phyloP scores from a whole-genome alignment of 2,797 vertebrate species.

The Pipistrellus pipistrellus region DNA sequence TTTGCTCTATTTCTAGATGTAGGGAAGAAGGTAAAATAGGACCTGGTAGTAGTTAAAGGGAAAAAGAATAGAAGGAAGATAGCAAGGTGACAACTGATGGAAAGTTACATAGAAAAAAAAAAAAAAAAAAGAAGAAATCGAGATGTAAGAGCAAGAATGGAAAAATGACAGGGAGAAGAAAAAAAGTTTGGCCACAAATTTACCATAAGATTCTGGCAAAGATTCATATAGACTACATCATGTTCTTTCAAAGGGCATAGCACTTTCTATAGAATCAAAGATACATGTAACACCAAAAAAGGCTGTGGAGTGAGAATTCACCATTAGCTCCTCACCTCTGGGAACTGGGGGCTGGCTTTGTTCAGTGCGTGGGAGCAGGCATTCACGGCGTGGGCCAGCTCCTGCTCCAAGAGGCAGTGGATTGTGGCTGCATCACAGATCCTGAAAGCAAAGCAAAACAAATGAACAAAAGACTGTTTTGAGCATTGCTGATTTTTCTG shows the following conservation, averaged over 20 bases:
- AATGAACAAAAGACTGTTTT: background rate
- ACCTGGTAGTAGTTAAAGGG: background rate
- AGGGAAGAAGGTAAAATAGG: background rate
- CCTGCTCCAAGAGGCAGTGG: slow-evolving; percentile 96
- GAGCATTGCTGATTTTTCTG: background rate
- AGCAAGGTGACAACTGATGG: background rate
- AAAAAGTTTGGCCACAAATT: background rate
- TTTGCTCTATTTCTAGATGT: background rate
- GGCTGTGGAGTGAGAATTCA: slow-evolving; percentile 67
- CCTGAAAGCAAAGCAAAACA: slow-evolving; percentile 85
- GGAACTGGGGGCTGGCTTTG: slow-evolving; percentile 97
- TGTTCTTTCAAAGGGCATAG: background rate
- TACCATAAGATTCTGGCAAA: background rate
- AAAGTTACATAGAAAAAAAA: background rate
- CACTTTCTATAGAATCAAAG: background rate
- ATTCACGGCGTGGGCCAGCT: slow-evolving; percentile 98
- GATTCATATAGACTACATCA: background rate
- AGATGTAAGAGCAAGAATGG: background rate
- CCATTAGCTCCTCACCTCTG: slow-evolving; percentile 92
- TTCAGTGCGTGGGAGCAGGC: slow-evolving; percentile 98
- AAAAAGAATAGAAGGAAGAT: background rate
- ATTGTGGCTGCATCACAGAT: slow-evolving; percentile 98
- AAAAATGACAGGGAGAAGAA: background rate
- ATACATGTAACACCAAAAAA: background rate
- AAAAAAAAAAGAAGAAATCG: background rate